These are phyloP conservation scores for Cantharis nigra DNA, from an alignment of 2,888 invertebrate genomes.

Conservation along the genomic window DNA sequence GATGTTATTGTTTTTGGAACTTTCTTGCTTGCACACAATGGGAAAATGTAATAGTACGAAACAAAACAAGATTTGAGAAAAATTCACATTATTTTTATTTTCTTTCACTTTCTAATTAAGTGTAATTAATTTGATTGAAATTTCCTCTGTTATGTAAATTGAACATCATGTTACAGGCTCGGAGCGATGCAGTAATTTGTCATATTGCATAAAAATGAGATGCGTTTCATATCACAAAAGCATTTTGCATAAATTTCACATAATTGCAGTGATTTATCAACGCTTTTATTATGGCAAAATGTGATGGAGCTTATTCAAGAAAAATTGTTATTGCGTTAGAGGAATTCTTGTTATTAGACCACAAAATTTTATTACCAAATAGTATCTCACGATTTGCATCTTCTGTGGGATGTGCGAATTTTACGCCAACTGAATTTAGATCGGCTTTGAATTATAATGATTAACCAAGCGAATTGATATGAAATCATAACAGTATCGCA, in stretches of 20 bases:
- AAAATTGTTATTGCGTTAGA: not conserved
- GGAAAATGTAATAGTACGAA: not conserved
- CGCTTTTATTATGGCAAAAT: not conserved
- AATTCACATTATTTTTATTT: not conserved
- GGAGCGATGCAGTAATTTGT: not conserved
- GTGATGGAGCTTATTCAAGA: not conserved
- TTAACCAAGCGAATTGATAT: slow-evolving; percentile 17
- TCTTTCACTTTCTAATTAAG: not conserved
- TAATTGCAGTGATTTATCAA: not conserved
- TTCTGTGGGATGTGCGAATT: slow-evolving; percentile 20
- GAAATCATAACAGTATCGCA: slow-evolving; percentile 15
- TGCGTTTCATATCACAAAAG: not conserved
- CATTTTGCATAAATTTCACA: not conserved
- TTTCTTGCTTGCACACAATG: not conserved
- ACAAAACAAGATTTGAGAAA: not conserved
- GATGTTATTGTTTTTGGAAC: not conserved
- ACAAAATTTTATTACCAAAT: not conserved
- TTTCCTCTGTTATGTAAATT: not conserved
- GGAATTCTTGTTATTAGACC: not conserved
- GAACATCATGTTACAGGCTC: not conserved
- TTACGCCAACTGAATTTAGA: slow-evolving; percentile 20
- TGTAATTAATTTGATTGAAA: not conserved
- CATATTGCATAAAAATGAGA: not conserved
- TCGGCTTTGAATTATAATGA: slow-evolving; percentile 24
- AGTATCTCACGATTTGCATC: slow-evolving; percentile 14